Base-by-base conservation (phyloP, 2,113 vertebrate species). In the Tetrax tetrax region DNA sequence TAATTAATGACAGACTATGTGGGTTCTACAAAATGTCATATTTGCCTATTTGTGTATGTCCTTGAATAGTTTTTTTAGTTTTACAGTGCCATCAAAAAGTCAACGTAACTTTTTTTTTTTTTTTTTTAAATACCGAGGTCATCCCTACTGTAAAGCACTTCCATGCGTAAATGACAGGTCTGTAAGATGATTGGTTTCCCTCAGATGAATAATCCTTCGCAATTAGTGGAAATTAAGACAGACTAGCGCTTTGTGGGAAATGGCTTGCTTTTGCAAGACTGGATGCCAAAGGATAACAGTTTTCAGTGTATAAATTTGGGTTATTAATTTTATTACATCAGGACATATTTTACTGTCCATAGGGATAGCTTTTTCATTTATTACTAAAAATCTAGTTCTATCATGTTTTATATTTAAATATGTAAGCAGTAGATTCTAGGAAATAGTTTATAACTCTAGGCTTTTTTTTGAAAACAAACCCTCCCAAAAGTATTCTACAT, bases 1-100 rank as follows among this genome's bases (percentile, higher is more conserved):
- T 96, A 94, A 98, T 98, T 93, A 91, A 84, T 84, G 76, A 65
- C 66, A 71, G 64, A 12, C 47, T 50, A 12, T 86, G 22, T 59
- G 72, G 33, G 18, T 72, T 75, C 78, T 60, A 23, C 41, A 33
- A 56, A 94, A 92, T 93, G 83, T 72, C 56, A 15, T 91, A 74
- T 94, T 87, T 94, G 71, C 92, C 83, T 95, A 93, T 81, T 50
- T 77, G 10, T 35, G 12, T 89, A 70, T 84, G 82, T 80, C 74
- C 66, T 90, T 93, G 54, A 60, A 19, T 65, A 59, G 25, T 29
- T 75, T 38, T 59, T 60, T 43, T 15, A 63, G 54, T 87, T 96
- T 89, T 91, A 45, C 56, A 31, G 23, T 74, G 19, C 70, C 83
- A 47, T 80, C 43, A 85, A 80, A 64, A 94, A 88, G 25, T 48